Conservation (phyloP, 2,888 invertebrate genomes). For the Anthophora plumipes region DNA sequence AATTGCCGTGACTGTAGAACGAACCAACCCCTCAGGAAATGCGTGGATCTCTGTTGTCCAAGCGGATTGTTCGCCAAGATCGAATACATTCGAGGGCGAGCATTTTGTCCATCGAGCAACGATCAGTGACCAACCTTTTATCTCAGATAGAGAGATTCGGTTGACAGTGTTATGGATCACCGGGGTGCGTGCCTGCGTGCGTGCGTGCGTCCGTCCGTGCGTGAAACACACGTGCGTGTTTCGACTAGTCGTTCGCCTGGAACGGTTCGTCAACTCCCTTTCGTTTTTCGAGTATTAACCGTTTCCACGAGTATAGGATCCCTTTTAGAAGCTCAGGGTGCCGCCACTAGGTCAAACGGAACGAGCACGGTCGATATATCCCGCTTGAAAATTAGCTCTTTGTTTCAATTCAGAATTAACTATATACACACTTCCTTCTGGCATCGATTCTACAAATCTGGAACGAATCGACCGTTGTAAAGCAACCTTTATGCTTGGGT, state of each 20-base stretch:
- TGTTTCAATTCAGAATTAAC: conserved; percentile 8
- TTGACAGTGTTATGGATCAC: conserved; percentile 82
- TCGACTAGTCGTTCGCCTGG: conserved; percentile 5
- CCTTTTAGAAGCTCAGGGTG: conserved; percentile 47
- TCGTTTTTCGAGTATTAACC: conserved; percentile 44
- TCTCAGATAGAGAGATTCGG: conserved; percentile 74
- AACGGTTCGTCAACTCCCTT: conserved; percentile 43
- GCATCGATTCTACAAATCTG: conserved; percentile 23
- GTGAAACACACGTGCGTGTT: conserved; percentile 54
- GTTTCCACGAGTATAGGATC: conserved; percentile 44
- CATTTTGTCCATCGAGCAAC: conserved; percentile 21
- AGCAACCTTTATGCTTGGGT: conserved; percentile 26
- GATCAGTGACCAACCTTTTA: conserved; percentile 53
- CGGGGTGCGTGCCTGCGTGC: conserved; percentile 70
- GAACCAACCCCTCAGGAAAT: not conserved
- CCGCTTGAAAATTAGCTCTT: conserved; percentile 45
- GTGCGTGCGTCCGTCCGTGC: conserved; percentile 47
- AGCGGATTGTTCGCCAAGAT: not conserved
- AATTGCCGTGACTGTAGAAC: not conserved
- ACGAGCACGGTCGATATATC: conserved; percentile 62
- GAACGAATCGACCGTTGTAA: conserved; percentile 51
- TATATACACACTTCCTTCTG: not conserved
- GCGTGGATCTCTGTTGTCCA: not conserved
- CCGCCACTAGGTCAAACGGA: conserved; percentile 70
- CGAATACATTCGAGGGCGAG: conserved; percentile 9